Evolutionary conservation across 2,113 vertebrate species (phyloP), one percentile per base, ranked within the genome.

Genomic region (Gnathonemus echidnorhynchus): DNA sequence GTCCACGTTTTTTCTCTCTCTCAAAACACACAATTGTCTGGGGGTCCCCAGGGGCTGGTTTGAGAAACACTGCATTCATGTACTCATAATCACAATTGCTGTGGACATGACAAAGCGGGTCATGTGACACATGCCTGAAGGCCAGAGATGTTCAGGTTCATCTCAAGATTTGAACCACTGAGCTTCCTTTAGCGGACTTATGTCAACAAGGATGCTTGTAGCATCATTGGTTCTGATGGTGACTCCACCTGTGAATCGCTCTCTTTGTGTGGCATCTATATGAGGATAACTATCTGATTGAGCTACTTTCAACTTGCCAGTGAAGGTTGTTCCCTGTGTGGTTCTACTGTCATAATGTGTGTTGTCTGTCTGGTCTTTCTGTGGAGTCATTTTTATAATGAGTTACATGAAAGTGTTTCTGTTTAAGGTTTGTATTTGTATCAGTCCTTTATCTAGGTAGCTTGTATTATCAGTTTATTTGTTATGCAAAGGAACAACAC

Each of bases 291-390:
- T 90, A 88, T 87, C 31, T 89, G 91, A 89, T 89, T 56, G 50
- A 88, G 90, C 90, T 92, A 92, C 93, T 93, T 92, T 92, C 89
- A 92, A 90, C 91, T 86, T 90, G 86, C 91, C 91, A 91, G 56
- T 90, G 62, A 52, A n/a, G 11, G 0, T 39, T 74, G 24, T 74
- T 70, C 77, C 91, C 56, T 77, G 56, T 77, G 87, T 90, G 89
- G 56, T 70, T 89, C 53, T 90, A 46, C 66, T 90, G 80, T 90
- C 90, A 91, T 89, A 88, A 90, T 27, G 17, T 35, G 42, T 35
- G 11, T 48, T 13, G 4, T 88, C 10, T 88, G 24, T 88, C 46
- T 1, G 17, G 83, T 85, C 19, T 85, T 85, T 45, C 21, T 48
- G 45, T 85, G 45, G 46, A 85, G 45, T 85, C 80, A 85, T 19